Evolutionary conservation across 2,888 invertebrate genomes (phyloP), one percentile per base, ranked within the genome.

Genomic region (Agriotes lineatus): DNA sequence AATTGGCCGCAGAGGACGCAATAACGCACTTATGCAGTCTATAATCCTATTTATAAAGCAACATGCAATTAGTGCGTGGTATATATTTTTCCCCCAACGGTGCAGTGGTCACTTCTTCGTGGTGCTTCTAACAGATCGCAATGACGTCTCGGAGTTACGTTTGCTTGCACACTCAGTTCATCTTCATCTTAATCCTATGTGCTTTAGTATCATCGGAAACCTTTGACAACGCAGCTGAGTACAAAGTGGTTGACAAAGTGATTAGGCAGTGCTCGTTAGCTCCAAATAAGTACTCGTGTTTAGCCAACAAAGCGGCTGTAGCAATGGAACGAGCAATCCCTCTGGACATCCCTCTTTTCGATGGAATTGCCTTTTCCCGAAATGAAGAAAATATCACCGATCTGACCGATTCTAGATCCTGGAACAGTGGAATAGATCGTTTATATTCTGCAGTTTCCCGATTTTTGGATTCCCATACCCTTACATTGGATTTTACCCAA

Each of bases 381-480:
- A 82, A 82, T 68, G 70, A 77, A n/a, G 73, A 78, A 66, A 30
- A 67, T 18, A 64, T 72, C 22, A 42, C 77, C 0, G 39, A 64
- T 22, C 52, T 42, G 50, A 62, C 57, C 62, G 71, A 22, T 63
- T 68, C 72, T 16, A 75, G 76, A 71, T 30, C 61, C 10, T 71
- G 73, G 10, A 44, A 72, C 16, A 69, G 72, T 5, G 78, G 77
- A 37, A 68, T 78, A 7, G 62, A 73, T 12, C 84, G 87, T 81
- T 81, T 90, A 72, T 84, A 84, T 57, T 83, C 82, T 62, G 86
- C 89, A 76, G 85, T 90, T 72, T 87, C 88, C 79, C 88, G 88
- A 74, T 86, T 92, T 72, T 84, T 91, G 79, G 87, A 88, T 73
- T 88, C 90, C 1, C 91, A 92, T 82, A 87, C 89, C 35, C 82